These are phyloP conservation scores for Basileuterus tristriatus DNA, from an alignment of 2,797 vertebrate species.

Conservation along the genomic window DNA sequence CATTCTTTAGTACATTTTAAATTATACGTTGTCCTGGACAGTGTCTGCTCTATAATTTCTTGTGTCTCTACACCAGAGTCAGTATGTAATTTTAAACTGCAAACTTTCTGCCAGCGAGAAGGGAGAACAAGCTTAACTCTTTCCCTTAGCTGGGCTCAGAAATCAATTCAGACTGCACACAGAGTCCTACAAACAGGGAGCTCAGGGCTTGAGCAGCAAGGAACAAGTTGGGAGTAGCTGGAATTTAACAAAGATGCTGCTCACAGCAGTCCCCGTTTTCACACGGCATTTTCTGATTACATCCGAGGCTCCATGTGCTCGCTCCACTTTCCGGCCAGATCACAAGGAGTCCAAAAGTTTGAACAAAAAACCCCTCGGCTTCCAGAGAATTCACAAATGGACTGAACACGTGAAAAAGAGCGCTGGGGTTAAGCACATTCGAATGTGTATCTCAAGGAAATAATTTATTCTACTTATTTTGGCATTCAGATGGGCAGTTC, in stretches of 20 bases:
- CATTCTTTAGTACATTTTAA: constrained; percentile 90
- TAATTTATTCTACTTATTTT: constrained; percentile 23
- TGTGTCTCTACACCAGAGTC: constrained; percentile 88
- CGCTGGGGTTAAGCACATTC: rapidly evolving
- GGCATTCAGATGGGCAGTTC: neutral
- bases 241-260: constrained; percentile 51
- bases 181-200: neutral
- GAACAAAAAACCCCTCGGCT: neutral
- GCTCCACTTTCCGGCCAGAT: neutral
- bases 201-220: constrained; percentile 22
- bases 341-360: constrained; percentile 3
- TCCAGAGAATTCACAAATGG: neutral
- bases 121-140: constrained; percentile 80
- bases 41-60: constrained; percentile 90
- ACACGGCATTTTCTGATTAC: constrained; percentile 50
- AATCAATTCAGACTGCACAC: constrained; percentile 29
- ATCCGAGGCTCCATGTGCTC: neutral
- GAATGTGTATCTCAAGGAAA: neutral
- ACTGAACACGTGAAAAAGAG: neutral
- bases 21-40: constrained; percentile 92
- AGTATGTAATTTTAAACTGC: constrained; percentile 89
- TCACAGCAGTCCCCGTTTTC: constrained; percentile 35
- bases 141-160: constrained; percentile 68
- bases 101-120: constrained; percentile 84
- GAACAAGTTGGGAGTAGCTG: neutral